Conservation (phyloP, 2,888 invertebrate species). For the Nysson spinosus region DNA sequence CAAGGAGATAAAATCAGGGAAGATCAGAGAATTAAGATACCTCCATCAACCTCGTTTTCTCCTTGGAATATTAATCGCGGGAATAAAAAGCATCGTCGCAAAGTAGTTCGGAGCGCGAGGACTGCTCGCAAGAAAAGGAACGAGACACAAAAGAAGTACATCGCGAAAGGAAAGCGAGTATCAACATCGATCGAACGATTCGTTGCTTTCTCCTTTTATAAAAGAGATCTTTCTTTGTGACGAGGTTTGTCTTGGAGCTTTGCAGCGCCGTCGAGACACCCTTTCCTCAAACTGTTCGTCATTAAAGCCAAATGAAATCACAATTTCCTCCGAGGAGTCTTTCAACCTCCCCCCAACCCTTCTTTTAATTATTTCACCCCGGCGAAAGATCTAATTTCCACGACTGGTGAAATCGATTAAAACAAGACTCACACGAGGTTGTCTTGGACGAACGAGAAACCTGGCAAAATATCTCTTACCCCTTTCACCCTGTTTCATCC, state of each 20-base stretch:
- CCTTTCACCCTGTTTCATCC: background rate
- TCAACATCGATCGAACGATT: background rate
- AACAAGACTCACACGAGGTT: slow-evolving; percentile 8
- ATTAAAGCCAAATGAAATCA: slow-evolving; percentile 55
- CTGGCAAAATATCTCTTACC: background rate
- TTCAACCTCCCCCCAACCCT: slow-evolving; percentile 39
- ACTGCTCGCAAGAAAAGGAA: background rate
- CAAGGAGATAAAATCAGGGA: too few species aligned
- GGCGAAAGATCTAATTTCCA: slow-evolving; percentile 35
- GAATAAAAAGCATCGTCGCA: too few species aligned
- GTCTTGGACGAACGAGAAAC: background rate
- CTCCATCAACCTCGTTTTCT: too few species aligned
- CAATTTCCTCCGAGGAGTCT: slow-evolving; percentile 55
- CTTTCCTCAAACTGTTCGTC: slow-evolving; percentile 26
- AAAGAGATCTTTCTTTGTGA: slow-evolving; percentile 1
- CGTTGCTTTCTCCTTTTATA: background rate
- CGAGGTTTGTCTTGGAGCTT: background rate
- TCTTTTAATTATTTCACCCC: slow-evolving; percentile 42
- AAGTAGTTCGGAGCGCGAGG: background rate
- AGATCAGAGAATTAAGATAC: too few species aligned
- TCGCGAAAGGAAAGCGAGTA: background rate
- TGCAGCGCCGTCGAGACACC: background rate
- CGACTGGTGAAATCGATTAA: slow-evolving; percentile 39
- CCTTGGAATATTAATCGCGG: too few species aligned
- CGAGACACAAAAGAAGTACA: too few species aligned